These are phyloP conservation scores for Amphilophus citrinellus DNA, from an alignment of 2,113 vertebrate genomes.

Conservation along the genomic window DNA sequence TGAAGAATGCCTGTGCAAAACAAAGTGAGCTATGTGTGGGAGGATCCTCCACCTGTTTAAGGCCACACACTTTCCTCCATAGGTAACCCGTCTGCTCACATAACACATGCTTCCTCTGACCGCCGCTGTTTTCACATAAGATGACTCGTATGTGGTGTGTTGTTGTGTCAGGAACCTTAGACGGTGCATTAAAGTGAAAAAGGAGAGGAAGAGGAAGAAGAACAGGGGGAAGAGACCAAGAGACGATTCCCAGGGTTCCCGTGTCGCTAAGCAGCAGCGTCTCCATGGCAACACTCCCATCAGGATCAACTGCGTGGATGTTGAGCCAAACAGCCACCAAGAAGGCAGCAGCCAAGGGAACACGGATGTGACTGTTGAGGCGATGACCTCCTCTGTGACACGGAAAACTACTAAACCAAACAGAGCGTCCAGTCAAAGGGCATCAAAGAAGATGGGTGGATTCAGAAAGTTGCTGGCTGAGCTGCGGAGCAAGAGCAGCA, in stretches of 20 bases:
- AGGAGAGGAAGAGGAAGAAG: slow-evolving; percentile 35
- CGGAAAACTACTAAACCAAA: not conserved
- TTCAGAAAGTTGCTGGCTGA: slow-evolving; percentile 65
- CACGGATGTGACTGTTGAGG: not conserved
- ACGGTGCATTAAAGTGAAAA: not conserved
- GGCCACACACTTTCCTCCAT: slow-evolving; percentile 52
- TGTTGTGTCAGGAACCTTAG: slow-evolving; percentile 57
- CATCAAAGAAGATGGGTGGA: not conserved
- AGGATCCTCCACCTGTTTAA: slow-evolving; percentile 31
- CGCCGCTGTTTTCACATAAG: not conserved
- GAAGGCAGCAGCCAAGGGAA: not conserved
- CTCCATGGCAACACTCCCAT: not conserved
- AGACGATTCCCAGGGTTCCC: not conserved
- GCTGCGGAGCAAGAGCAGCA: slow-evolving; percentile 55
- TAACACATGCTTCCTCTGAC: not conserved
- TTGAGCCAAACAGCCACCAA: not conserved
- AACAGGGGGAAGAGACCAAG: slow-evolving; percentile 38
- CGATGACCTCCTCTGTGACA: not conserved
- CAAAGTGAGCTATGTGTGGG: not conserved
- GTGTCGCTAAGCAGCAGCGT: slow-evolving; percentile 39
- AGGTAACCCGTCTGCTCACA: slow-evolving; percentile 42
- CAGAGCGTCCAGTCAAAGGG: not conserved
- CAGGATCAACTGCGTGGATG: rapidly evolving
- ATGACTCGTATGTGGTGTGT: not conserved
- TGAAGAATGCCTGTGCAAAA: not conserved